Base-by-base conservation (phyloP, 2,797 vertebrate species). In the Darevskia nairensis region DNA sequence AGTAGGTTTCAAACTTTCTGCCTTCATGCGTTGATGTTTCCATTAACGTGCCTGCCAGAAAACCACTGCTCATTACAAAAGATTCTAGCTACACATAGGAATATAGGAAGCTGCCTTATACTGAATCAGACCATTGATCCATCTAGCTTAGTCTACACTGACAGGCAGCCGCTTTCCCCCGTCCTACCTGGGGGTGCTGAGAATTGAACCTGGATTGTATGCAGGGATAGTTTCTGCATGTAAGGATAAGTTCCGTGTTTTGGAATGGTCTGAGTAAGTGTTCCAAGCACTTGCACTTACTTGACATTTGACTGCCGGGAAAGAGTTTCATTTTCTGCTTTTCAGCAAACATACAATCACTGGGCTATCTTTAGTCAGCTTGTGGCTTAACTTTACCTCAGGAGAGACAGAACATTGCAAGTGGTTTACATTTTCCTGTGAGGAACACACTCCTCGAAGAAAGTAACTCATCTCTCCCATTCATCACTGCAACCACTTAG, bases 291-390 rank as follows among this genome's bases (percentile, higher is more conserved):
- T 92, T 74, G 9, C 86, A 69, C 72, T 81, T 93, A n/a, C 90
- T 94, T 7, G 85, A 50, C 27, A 85, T 64, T 50, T 82, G 83
- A 82, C 91, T 90, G 27, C 86, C 90, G 89, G 88, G 79, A 50
- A 89, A 91, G 85, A 76, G 86, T 89, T 92, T 94, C 92, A 93
- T 95, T 90, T 87, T 79, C 86, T 86, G 55, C 87, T 94, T 94
- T 85, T 72, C 84, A 92, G 88, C 85, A 95, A 93, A 91, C 78
- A 0, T 94, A 17, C 86, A 95, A 93, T 97, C 90, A 90, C 35
- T 7, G 76, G 59, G 85, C 95, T 96, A 94, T 96, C 92, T 97
- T 97, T 95, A 96, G 95, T 90, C 89, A 61, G 32, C 86, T 78
- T 94, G 95, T 94, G 94, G 95, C 91, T 32, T 81, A 85, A 23